Base-by-base conservation (phyloP, 2,113 vertebrate genomes). In the Perca schrenkii region DNA sequence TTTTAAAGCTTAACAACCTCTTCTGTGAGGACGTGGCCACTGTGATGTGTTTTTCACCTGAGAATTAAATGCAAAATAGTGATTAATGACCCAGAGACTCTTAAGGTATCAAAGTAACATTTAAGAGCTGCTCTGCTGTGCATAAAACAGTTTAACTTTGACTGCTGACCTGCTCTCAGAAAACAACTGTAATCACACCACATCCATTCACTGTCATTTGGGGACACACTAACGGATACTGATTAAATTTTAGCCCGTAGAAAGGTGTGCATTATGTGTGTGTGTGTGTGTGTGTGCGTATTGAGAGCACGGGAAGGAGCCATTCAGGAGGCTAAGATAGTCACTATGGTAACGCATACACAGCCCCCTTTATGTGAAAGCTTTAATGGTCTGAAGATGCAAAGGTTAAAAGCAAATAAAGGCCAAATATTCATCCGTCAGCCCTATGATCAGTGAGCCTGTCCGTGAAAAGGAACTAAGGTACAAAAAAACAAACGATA, bases 371-470 rank as follows among this genome's bases (percentile, higher is more conserved):
- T 34, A 22, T 53, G 56, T 63, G 28, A 77, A 79, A 52, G 67
- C 81, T 82, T 79, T 82, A 7, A 86, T 66, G 80, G 74, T 77
- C 68, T 73, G 25, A 65, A 84, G 86, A 76, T 76, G 75, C 47
- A 63, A 83, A 83, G 85, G 84, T 86, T 86, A 88, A 91, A 91
- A 88, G 70, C 82, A 84, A 87, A 91, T 86, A 61, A 67, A 77
- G 77, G 64, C 69, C 61, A 73, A 71, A 71, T 50, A 50, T 52
- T 83, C 46, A 34, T 79, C n/a, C 14, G 58, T 87, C 56, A 15
- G 76, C 57, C 69, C 13, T 64, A 15, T 19, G 43, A 65, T 52
- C 47, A 60, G 4, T 28, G 61, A 57, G 25, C 3, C 19, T n/a
- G 17, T 10, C 21, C 17, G 22, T 16, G 12, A 47, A 47, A 63